Evolutionary conservation across 2,113 vertebrate species (phyloP).

Genomic region (Piprites chloris): DNA sequence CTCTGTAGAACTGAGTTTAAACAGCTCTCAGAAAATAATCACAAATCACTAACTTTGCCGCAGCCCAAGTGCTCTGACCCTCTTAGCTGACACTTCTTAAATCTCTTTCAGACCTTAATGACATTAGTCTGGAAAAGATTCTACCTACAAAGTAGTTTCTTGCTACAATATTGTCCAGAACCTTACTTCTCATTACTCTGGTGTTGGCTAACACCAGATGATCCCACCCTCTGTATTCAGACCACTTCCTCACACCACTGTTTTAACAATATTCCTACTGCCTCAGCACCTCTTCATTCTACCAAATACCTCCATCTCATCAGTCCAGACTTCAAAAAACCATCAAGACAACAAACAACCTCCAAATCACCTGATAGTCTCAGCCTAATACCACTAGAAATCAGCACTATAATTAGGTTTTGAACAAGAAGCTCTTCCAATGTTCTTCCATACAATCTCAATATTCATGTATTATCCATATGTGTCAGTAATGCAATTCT

Average conservation of each 20-base stretch:
- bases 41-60: not conserved
- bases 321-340: not conserved
- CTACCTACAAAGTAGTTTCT: not conserved
- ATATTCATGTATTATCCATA: not conserved
- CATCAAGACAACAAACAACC: not conserved
- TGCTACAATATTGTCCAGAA: not conserved
- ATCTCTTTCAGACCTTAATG: not conserved
- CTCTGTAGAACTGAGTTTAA: not conserved
- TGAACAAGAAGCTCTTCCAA: not conserved
- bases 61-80: not conserved
- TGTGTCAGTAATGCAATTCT: not conserved
- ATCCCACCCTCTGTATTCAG: not conserved
- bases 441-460: not conserved
- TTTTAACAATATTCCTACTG: not conserved
- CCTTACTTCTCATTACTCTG: not conserved
- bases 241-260: not conserved
- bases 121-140: not conserved
- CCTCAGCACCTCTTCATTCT: not conserved
- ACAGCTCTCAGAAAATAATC: not conserved
- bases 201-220: not conserved
- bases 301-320: not conserved
- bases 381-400: not conserved
- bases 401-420: not conserved
- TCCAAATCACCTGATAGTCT: not conserved
- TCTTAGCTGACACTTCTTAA: not conserved